Evolutionary conservation across 1,140 invertebrate genomes (phyloP), one percentile per base, ranked within the genome.

Genomic region (Drosophila rufa): DNA sequence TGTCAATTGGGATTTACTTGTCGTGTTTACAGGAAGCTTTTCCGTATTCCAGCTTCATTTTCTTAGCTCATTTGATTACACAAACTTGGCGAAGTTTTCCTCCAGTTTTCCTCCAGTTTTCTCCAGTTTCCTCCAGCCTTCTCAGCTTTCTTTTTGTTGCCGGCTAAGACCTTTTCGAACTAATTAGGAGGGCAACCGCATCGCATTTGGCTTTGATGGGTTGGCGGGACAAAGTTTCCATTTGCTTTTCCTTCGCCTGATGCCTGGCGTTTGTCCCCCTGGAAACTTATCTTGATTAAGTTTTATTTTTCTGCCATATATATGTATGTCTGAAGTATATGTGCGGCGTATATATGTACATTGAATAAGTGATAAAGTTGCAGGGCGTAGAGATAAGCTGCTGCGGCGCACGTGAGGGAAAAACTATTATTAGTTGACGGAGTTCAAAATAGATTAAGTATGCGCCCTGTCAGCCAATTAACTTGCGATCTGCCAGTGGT

Each of bases 141-240:
- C 56, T n/a, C 43, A 74, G 53, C 58, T 73, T 71, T 57, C 62
- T 45, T 71, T 48, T 59, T 59, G 50, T 25, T 36, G 46, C 66
- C 51, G 40, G 48, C 56, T 74, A 74, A 74, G 69, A 75, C 69
- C 69, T 74, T 74, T 74, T 74, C 53, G 53, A 74, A 74, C 70
- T 74, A 74, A 74, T 74, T 74, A 74, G 38, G 56, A 74, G 70
- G 70, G 70, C 70, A 74, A 74, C 70, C 70, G 70, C 70, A 74
- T 71, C 70, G 70, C 70, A 74, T 73, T 73, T 71, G 17, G 67
- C 69, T 69, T 50, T 71, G 69, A 73, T 73, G 68, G 68, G 53
- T 15, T 22, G 30, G 67, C 27, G 40, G 36, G 36, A 40, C 40
- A 60, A 74, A 73, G 69, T 73, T 73, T 73, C 53, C 67, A 48